Evolutionary conservation across 2,888 invertebrate species (phyloP).

Genomic region (Clivina fossor): DNA sequence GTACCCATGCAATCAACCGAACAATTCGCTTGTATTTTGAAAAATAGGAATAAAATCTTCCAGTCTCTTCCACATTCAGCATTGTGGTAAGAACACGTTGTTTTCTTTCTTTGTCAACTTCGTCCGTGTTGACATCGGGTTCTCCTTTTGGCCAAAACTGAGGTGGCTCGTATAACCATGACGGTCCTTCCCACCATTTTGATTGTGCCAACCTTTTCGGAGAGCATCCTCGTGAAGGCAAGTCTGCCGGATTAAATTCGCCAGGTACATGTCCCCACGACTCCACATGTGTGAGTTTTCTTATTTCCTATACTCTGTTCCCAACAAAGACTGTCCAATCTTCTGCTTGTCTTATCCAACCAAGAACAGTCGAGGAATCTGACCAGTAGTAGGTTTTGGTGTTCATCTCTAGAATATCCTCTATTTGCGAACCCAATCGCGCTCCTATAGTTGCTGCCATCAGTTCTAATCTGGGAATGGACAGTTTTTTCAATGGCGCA

Average conservation of each 20-base stretch:
- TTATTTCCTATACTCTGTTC: slow-evolving; percentile 43
- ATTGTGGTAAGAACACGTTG: slow-evolving; percentile 10
- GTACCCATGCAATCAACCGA: slow-evolving; percentile 38
- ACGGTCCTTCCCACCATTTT: slow-evolving; percentile 46
- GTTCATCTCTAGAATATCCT: slow-evolving; percentile 26
- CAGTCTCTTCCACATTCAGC: slow-evolving; percentile 9
- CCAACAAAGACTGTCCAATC: slow-evolving; percentile 41
- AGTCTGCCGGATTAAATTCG: slow-evolving; percentile 43
- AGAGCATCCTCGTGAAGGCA: slow-evolving; percentile 44
- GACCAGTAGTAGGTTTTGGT: slow-evolving; percentile 36
- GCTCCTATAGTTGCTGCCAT: slow-evolving; percentile 43
- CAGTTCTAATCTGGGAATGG: slow-evolving; percentile 46
- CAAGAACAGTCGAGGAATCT: slow-evolving; percentile 41
- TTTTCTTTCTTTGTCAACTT: slow-evolving; percentile 21
- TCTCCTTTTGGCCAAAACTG: slow-evolving; percentile 39
- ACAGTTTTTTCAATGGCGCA: slow-evolving; percentile 38
- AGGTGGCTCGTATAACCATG: slow-evolving; percentile 39
- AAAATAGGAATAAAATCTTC: slow-evolving; percentile 24
- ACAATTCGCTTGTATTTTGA: slow-evolving; percentile 38
- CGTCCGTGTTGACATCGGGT: slow-evolving; percentile 9
- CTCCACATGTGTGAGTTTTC: slow-evolving; percentile 31
- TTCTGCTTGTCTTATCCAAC: slow-evolving; percentile 40
- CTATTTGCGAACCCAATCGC: slow-evolving; percentile 30
- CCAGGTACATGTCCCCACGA: slow-evolving; percentile 44
- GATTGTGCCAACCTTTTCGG: slow-evolving; percentile 39